phyloP scores from a whole-genome alignment of 2,113 vertebrate genomes.

The Brienomyrus brachyistius region DNA sequence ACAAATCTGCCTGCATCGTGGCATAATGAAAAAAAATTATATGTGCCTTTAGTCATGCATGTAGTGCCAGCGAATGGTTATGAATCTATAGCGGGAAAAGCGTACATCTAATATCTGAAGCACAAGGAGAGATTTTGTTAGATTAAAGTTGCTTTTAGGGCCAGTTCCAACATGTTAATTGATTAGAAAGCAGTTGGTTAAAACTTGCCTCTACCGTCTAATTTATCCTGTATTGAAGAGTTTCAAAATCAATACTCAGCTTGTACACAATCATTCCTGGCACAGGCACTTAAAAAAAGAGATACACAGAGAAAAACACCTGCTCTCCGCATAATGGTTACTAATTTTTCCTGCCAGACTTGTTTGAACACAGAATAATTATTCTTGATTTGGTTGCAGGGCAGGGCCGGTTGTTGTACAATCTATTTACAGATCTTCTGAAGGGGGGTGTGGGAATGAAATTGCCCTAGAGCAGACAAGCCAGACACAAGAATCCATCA shows the following conservation, averaged over 20 bases:
- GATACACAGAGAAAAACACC: constrained; percentile 42
- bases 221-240: constrained; percentile 70
- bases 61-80: background rate
- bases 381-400: constrained; percentile 37
- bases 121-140: constrained; percentile 63
- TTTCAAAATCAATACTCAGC: constrained; percentile 68
- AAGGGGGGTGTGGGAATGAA: constrained; percentile 3
- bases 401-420: constrained; percentile 20
- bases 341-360: constrained; percentile 61
- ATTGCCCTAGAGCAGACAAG: constrained; percentile 12
- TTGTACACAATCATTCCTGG: constrained; percentile 51
- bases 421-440: constrained; percentile 24
- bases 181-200: constrained; percentile 69
- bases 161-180: constrained; percentile 73
- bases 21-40: background rate
- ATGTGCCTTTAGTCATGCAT: background rate
- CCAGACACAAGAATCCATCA: constrained; percentile 1
- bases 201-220: constrained; percentile 61
- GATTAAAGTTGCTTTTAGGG: constrained; percentile 76
- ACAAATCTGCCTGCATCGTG: background rate
- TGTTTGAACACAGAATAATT: constrained; percentile 57
- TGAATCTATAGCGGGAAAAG: background rate
- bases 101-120: constrained; percentile 4
- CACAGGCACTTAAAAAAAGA: constrained; percentile 41
- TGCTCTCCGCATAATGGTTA: constrained; percentile 46